Evolutionary conservation across 2,888 invertebrate species (phyloP).

Genomic region (Amphipyra berbera): DNA sequence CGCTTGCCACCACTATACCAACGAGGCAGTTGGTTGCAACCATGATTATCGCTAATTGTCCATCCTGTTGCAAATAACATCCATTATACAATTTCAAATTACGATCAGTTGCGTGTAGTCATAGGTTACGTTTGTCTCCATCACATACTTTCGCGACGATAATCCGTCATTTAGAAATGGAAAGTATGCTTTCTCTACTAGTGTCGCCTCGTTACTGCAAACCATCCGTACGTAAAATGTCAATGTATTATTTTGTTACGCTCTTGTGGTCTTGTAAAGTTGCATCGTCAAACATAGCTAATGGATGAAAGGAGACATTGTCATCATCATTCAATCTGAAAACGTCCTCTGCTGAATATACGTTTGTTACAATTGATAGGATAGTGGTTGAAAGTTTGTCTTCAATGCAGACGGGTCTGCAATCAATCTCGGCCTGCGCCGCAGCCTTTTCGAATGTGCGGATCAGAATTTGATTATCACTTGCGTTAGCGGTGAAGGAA

Average conservation of each 20-base stretch:
- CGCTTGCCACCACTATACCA: no score
- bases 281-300: neutral
- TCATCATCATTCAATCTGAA: no score
- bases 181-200: conserved; percentile 59
- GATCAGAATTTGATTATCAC: no score
- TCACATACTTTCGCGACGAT: conserved; percentile 42
- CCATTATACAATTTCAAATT: conserved; percentile 43
- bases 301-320: no score
- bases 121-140: conserved; percentile 37
- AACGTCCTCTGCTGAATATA: no score
- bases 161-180: conserved; percentile 45
- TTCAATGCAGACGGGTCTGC: no score
- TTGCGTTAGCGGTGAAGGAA: no score
- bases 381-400: no score
- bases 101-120: conserved; percentile 33
- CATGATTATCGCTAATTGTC: neutral
- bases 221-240: conserved; percentile 24
- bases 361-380: no score
- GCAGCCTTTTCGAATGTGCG: no score
- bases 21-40: no score
- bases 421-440: no score
- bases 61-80: conserved; percentile 20
- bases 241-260: conserved; percentile 35
- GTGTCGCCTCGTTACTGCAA: conserved; percentile 18
- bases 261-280: conserved; percentile 12